phyloP scores from a whole-genome alignment of 2,113 vertebrate genomes.

The Hymenochirus boettgeri region DNA sequence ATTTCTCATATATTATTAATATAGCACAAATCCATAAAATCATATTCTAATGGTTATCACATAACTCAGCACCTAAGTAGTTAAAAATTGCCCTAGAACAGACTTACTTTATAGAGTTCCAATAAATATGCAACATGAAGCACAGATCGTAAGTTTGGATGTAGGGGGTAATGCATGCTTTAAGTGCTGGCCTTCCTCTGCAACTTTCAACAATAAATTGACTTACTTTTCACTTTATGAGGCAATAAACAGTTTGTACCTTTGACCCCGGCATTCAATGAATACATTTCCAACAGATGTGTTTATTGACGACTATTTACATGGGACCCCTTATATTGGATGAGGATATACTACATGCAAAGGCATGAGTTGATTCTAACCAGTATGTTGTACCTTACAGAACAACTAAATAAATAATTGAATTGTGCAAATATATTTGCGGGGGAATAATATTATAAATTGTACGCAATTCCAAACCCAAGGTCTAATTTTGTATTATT shows the following conservation, averaged over 20 bases:
- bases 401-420: slow-evolving; percentile 21
- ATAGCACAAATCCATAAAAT: no score
- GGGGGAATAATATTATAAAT: no score
- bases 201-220: slow-evolving; percentile 75
- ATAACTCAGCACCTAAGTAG: not conserved
- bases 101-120: slow-evolving; percentile 9
- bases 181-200: slow-evolving; percentile 70
- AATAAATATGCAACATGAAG: slow-evolving; percentile 29
- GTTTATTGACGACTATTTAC: slow-evolving; percentile 76
- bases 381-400: no score
- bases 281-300: slow-evolving; percentile 75
- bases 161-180: slow-evolving; percentile 42
- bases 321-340: slow-evolving; percentile 61
- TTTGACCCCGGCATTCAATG: slow-evolving; percentile 76
- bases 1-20: no score
- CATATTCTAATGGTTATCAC: no score
- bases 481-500: no score
- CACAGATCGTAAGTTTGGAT: slow-evolving; percentile 6
- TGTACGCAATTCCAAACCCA: no score
- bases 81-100: slow-evolving; percentile 21
- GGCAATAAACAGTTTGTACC: slow-evolving; percentile 75
- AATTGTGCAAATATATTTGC: slow-evolving; percentile 14
- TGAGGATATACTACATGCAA: slow-evolving; percentile 10
- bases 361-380: slow-evolving; percentile 36
- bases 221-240: slow-evolving; percentile 79